These are phyloP conservation scores for Aproaerema taeniolella DNA, from an alignment of 2,888 invertebrate genomes.

Conservation along the genomic window DNA sequence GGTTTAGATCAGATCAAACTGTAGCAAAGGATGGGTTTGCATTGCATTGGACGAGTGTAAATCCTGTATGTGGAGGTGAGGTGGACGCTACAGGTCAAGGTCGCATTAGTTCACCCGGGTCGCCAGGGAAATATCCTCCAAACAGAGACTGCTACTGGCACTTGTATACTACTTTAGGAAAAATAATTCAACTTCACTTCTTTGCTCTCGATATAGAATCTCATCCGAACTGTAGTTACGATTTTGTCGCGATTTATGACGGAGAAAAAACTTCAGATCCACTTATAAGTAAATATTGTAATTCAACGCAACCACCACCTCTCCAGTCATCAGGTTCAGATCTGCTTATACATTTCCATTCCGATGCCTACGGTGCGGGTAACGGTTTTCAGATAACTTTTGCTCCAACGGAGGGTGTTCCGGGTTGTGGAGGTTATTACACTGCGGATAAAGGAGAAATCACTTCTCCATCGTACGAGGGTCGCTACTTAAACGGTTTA, in stretches of 20 bases:
- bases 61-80: constrained; percentile 85
- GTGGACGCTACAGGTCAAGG: constrained; percentile 81
- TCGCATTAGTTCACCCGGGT: constrained; percentile 89
- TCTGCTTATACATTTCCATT: constrained; percentile 86
- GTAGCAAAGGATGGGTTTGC: constrained; percentile 83
- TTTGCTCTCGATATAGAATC: constrained; percentile 86
- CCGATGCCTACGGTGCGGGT: constrained; percentile 82
- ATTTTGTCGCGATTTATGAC: constrained; percentile 84
- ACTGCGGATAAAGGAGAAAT: constrained; percentile 81
- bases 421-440: constrained; percentile 89
- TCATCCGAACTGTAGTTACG: constrained; percentile 84
- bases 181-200: constrained; percentile 89
- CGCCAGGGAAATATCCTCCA: constrained; percentile 90
- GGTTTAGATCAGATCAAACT: constrained; percentile 86
- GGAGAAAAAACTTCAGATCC: constrained; percentile 65
- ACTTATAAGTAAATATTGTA: constrained; percentile 83
- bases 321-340: constrained; percentile 81
- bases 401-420: constrained; percentile 82
- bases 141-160: constrained; percentile 91
- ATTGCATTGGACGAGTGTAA: constrained; percentile 86
- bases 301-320: constrained; percentile 84
- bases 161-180: constrained; percentile 80
- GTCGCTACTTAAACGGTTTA: constrained; percentile 75
- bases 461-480: constrained; percentile 77
- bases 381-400: constrained; percentile 92